Percentiles rank a stretch among this genome's conserved stretches.
Conservation (phyloP, 1,140 invertebrate species). For the Atta colombica region DNA sequence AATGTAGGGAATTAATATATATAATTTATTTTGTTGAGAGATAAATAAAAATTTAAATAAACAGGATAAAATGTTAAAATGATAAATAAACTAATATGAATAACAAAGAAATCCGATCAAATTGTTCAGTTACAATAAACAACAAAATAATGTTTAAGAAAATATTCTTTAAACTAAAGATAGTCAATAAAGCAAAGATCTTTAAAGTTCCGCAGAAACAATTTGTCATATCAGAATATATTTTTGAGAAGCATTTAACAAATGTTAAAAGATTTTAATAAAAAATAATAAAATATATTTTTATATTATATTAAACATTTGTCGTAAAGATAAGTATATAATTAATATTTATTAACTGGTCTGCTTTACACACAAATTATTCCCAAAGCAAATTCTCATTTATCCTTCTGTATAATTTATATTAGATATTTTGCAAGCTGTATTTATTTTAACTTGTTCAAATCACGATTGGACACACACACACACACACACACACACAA, state of each 20-base stretch:
- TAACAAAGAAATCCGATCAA: background rate
- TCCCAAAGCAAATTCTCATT: background rate
- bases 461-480: background rate
- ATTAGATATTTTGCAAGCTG: background rate
- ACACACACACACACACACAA: no score
- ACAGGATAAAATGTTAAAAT: background rate
- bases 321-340: background rate
- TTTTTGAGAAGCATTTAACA: background rate
- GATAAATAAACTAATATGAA: background rate
- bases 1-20: background rate
- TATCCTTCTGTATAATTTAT: background rate
- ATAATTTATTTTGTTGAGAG: background rate
- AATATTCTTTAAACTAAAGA: background rate
- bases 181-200: background rate
- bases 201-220: background rate
- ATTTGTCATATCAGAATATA: background rate
- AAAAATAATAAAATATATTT: constrained; percentile 15
- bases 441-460: background rate
- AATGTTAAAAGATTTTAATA: background rate
- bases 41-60: background rate
- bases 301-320: background rate
- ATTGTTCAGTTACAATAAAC: background rate
- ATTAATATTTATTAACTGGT: background rate
- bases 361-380: background rate
- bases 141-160: background rate